Evolutionary conservation across 2,113 vertebrate species (phyloP), one percentile per base, ranked within the genome.

Genomic region (Rhegmatorhina hoffmannsi): DNA sequence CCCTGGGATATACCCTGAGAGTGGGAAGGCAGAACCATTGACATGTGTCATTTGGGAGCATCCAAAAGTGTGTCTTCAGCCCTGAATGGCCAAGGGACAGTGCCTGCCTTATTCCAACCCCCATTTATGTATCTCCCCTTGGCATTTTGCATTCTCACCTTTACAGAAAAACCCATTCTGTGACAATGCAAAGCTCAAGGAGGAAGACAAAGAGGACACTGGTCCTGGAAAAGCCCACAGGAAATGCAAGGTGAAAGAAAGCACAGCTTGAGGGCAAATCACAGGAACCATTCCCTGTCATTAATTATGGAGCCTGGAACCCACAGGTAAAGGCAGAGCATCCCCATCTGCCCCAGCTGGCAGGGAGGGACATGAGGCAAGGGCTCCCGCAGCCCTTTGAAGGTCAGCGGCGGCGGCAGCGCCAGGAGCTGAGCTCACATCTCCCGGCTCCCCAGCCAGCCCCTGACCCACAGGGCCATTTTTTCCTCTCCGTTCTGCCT

Each of bases 401-500:
- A 74, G 83, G 94, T 53, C 55, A 24, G 0, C 5, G 4, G 62
- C 43, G 6, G 92, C 6, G 0, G 84, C 82, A 76, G 94, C 74
- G 92, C 95, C 95, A 97, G 95, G 79, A 92, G 95, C 94, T 96
- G 95, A 96, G 96, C 96, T 96, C 96, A 97, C 95, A 97, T 95
- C 95, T 96, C 96, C 96, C 76, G 0, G 85, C 94, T 95, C 72
- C 90, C 88, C 86, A 28, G 96, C 96, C 95, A 90, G 96, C 86
- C 96, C 94, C 90, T 29, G 55, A 90, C 96, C 92, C 95, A 95
- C 86, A 53, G 96, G 92, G 86, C 95, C 96, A 93, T 93, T 94
- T 97, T 97, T 97, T 96, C 95, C 96, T 97, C 96, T 92, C 92
- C 6, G 90, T 97, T 97, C 94, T 88, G 95, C 96, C 96, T 97